A percentile compares a stretch with the other conserved stretches of the same genome.
Evolutionary conservation across 2,113 vertebrate genomes (phyloP).

Genomic region (Rhodinocichla rosea): DNA sequence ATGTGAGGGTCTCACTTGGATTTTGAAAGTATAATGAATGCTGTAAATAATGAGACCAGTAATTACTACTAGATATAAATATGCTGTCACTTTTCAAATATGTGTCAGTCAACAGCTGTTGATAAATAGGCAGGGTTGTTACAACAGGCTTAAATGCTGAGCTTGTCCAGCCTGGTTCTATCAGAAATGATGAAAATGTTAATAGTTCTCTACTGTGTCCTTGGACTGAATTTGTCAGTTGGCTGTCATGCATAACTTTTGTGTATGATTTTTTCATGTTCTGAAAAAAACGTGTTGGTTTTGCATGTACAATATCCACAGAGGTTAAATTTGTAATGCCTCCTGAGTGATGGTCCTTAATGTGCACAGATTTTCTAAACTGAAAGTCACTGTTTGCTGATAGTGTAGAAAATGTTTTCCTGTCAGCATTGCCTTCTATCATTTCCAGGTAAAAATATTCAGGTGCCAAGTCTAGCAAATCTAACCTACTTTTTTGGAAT

Average conservation of each 20-base stretch:
- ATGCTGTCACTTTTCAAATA: background rate
- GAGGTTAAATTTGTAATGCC: background rate
- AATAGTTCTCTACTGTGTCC: background rate
- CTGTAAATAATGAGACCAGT: slow-evolving; percentile 10
- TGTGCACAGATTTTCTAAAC: background rate
- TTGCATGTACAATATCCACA: background rate
- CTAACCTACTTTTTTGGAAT: slow-evolving; percentile 31
- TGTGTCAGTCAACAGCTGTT: background rate
- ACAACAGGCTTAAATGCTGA: background rate
- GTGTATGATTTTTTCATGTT: background rate
- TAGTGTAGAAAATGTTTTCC: background rate
- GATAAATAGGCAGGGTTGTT: background rate
- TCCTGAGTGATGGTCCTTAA: background rate
- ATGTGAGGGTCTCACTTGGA: background rate
- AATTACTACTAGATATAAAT: background rate
- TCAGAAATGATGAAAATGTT: background rate
- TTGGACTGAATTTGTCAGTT: background rate
- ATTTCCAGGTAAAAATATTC: slow-evolving; percentile 1
- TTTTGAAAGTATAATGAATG: background rate
- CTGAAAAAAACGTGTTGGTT: background rate
- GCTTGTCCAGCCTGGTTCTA: slow-evolving; percentile 14
- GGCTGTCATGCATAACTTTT: background rate
- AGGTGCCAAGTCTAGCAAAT: background rate
- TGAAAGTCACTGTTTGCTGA: background rate
- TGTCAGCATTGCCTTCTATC: background rate